Conservation (phyloP, 1,140 invertebrate species). For the Micrasema longulum region DNA sequence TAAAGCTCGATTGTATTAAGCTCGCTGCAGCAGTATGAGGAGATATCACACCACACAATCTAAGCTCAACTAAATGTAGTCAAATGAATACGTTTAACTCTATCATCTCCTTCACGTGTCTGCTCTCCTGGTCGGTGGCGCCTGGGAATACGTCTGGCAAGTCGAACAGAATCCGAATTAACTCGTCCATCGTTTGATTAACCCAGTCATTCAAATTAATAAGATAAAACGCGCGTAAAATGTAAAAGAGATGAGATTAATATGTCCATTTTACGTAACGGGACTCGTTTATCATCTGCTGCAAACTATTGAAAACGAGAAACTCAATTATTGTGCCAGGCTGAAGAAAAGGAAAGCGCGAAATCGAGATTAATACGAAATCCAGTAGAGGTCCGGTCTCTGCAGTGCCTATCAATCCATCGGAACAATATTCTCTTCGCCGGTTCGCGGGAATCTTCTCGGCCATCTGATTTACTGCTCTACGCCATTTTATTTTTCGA, state of each 20-base stretch:
- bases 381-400: constrained; percentile 22
- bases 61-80: constrained; percentile 5
- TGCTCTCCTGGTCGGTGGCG: background rate
- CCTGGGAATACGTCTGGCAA: background rate
- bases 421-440: constrained; percentile 32
- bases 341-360: constrained; percentile 4
- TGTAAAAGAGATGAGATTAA: no score
- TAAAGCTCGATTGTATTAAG: background rate
- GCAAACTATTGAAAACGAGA: constrained; percentile 19
- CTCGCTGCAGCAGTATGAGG: constrained; percentile 1
- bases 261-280: no score
- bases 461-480: constrained; percentile 27
- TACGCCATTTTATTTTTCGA: constrained; percentile 28
- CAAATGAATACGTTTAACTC: background rate
- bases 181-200: no score
- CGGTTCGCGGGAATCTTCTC: constrained; percentile 29
- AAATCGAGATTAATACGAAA: constrained; percentile 22
- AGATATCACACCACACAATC: constrained; percentile 8
- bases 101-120: background rate
- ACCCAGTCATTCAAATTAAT: no score
- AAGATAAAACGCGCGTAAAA: no score
- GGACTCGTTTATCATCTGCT: background rate
- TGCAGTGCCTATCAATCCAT: constrained; percentile 35
- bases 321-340: constrained; percentile 32
- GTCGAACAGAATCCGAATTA: no score